Percentiles rank a stretch among this genome's conserved stretches.
Conservation (phyloP, 2,888 invertebrate species). For the Drosophila tripunctata region DNA sequence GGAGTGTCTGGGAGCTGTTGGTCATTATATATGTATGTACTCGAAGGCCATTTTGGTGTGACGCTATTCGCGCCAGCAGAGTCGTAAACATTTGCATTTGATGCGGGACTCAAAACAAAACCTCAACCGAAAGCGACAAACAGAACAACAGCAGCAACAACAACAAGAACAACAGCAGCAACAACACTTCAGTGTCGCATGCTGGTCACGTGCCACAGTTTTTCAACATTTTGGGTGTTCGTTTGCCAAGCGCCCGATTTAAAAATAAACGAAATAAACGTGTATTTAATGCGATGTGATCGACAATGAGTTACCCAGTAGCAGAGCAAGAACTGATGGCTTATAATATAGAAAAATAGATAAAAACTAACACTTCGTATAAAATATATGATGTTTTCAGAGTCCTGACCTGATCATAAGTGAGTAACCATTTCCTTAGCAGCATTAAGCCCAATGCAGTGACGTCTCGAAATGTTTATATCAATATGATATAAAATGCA, state of each 20-base stretch:
- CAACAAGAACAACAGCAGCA: not conserved
- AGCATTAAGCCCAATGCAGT: too few relatives aligned
- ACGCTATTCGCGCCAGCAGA: constrained; percentile 53
- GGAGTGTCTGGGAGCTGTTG: not conserved
- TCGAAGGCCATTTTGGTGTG: constrained; percentile 49
- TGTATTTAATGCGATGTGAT: not conserved
- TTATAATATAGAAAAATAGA: too few relatives aligned
- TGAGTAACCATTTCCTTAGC: too few relatives aligned
- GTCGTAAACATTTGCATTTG: constrained; percentile 70
- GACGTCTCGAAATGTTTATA: too few relatives aligned
- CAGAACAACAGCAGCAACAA: not conserved
- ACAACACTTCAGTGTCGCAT: constrained; percentile 30
- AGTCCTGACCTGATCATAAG: too few relatives aligned
- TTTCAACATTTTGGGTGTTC: constrained; percentile 29
- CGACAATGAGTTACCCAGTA: not conserved
- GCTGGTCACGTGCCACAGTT: constrained; percentile 62
- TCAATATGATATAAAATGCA: too few relatives aligned
- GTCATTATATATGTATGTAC: constrained; percentile 34
- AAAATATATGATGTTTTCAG: too few relatives aligned
- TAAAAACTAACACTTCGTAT: too few relatives aligned
- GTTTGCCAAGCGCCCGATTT: constrained; percentile 31
- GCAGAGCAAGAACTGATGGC: not conserved
- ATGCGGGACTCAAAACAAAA: constrained; percentile 9
- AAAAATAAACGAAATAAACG: constrained; percentile 8
- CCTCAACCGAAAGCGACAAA: not conserved